These are phyloP conservation scores for Megalops cyprinoides DNA, from an alignment of 2,797 vertebrate genomes.

Conservation along the genomic window DNA sequence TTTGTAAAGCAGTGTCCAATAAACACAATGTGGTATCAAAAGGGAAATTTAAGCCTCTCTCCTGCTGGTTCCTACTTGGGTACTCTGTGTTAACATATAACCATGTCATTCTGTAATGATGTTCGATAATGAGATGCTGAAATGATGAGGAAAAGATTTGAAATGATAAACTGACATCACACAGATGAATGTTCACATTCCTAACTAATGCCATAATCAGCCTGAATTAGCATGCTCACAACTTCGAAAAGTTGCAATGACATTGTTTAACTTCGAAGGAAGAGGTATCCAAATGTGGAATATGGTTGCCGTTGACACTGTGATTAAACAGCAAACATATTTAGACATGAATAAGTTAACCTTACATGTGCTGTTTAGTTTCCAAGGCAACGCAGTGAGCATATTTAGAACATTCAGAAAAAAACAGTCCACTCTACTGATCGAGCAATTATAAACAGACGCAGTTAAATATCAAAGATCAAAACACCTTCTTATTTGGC, in stretches of 20 bases:
- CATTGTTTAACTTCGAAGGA: slow-evolving; percentile 47
- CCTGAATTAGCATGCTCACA: slow-evolving; percentile 29
- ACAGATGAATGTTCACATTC: neutral
- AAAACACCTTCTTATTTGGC: slow-evolving; percentile 62
- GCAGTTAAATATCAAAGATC: slow-evolving; percentile 67
- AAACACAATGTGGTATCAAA: no score
- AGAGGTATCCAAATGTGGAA: slow-evolving; percentile 39
- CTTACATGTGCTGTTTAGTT: slow-evolving; percentile 74
- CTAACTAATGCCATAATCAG: slow-evolving; percentile 15
- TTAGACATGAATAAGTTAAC: slow-evolving; percentile 68
- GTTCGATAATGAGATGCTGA: neutral
- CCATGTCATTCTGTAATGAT: neutral
- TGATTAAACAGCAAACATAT: slow-evolving; percentile 65
- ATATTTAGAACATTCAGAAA: slow-evolving; percentile 71
- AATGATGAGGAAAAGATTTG: neutral
- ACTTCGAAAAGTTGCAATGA: slow-evolving; percentile 21
- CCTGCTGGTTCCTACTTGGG: no score
- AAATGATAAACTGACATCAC: neutral
- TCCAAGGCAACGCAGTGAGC: slow-evolving; percentile 75
- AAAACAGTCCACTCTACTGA: slow-evolving; percentile 62
- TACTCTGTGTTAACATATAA: no score
- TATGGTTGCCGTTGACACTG: slow-evolving; percentile 55
- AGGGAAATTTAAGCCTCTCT: no score
- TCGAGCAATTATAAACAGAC: slow-evolving; percentile 68
- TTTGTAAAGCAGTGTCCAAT: no score